Conservation (phyloP, 1,140 invertebrate species). For the Drosophila parabipectinata region DNA sequence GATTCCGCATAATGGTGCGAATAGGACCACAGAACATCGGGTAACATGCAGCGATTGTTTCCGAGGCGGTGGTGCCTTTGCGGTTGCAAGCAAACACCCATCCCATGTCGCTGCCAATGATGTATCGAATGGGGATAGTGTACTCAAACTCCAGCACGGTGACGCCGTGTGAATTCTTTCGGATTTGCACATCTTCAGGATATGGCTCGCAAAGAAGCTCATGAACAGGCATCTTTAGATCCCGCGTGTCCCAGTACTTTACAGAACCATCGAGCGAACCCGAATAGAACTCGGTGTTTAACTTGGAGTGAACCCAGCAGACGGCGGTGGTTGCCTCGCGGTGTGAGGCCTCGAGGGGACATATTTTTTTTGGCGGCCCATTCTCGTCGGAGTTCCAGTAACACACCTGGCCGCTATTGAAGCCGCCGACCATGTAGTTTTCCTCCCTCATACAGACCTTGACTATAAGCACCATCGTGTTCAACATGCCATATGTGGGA, state of each 20-base stretch:
- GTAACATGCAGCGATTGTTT: slow-evolving; percentile 88
- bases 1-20: slow-evolving; percentile 92
- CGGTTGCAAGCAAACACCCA: slow-evolving; percentile 88
- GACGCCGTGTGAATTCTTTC: slow-evolving; percentile 89
- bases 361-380: slow-evolving; percentile 85
- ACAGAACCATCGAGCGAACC: slow-evolving; percentile 93
- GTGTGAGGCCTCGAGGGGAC: slow-evolving; percentile 88
- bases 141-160: slow-evolving; percentile 93
- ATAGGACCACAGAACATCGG: slow-evolving; percentile 92
- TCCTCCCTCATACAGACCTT: slow-evolving; percentile 94
- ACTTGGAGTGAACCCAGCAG: slow-evolving; percentile 91
- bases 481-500: not conserved
- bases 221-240: slow-evolving; percentile 90
- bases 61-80: slow-evolving; percentile 89
- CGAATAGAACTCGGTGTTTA: slow-evolving; percentile 93
- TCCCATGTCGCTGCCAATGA: slow-evolving; percentile 89
- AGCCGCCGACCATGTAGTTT: slow-evolving; percentile 91
- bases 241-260: slow-evolving; percentile 92
- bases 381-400: slow-evolving; percentile 90
- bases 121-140: slow-evolving; percentile 91
- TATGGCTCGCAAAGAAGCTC: slow-evolving; percentile 89
- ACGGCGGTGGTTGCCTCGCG: slow-evolving; percentile 88
- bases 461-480: slow-evolving; percentile 88
- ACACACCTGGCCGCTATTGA: slow-evolving; percentile 91
- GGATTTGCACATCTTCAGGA: slow-evolving; percentile 86